A percentile compares a stretch with the other conserved stretches of the same genome.
Conservation (phyloP, 2,797 vertebrate species). For the Girardinus metallicus region DNA sequence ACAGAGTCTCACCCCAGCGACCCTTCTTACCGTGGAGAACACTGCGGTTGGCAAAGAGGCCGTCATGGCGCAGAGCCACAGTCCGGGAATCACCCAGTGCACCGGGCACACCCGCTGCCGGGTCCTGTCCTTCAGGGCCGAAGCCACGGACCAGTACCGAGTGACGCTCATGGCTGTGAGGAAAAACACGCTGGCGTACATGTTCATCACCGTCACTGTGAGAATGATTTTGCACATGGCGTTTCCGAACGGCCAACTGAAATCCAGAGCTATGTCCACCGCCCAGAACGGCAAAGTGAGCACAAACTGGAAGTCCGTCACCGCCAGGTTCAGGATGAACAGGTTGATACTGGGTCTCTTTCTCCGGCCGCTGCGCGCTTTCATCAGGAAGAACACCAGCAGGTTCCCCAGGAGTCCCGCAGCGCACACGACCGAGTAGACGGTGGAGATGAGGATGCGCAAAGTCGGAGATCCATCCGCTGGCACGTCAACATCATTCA, state of each 20-base stretch:
- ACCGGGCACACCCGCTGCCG: slow-evolving; percentile 49
- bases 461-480: slow-evolving; percentile 73
- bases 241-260: slow-evolving; percentile 88
- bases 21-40: slow-evolving; percentile 77
- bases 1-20: slow-evolving; percentile 81
- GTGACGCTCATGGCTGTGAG: slow-evolving; percentile 86
- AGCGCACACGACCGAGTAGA: slow-evolving; percentile 77
- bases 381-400: slow-evolving; percentile 80
- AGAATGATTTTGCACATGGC: slow-evolving; percentile 85
- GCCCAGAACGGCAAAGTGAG: slow-evolving; percentile 86
- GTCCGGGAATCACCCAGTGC: slow-evolving; percentile 40
- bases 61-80: slow-evolving; percentile 57
- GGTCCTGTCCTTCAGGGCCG: slow-evolving; percentile 67
- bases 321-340: slow-evolving; percentile 81
- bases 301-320: slow-evolving; percentile 85
- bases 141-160: slow-evolving; percentile 81
- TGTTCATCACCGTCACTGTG: slow-evolving; percentile 86
- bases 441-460: slow-evolving; percentile 69
- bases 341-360: slow-evolving; percentile 74
- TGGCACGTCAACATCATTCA: slow-evolving; percentile 76
- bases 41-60: slow-evolving; percentile 79
- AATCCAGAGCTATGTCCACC: slow-evolving; percentile 83
- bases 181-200: slow-evolving; percentile 88
- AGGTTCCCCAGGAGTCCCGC: slow-evolving; percentile 79
- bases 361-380: slow-evolving; percentile 68